These are phyloP conservation scores for Reticulitermes lucifugus DNA, from an alignment of 2,888 invertebrate genomes.

Conservation along the genomic window DNA sequence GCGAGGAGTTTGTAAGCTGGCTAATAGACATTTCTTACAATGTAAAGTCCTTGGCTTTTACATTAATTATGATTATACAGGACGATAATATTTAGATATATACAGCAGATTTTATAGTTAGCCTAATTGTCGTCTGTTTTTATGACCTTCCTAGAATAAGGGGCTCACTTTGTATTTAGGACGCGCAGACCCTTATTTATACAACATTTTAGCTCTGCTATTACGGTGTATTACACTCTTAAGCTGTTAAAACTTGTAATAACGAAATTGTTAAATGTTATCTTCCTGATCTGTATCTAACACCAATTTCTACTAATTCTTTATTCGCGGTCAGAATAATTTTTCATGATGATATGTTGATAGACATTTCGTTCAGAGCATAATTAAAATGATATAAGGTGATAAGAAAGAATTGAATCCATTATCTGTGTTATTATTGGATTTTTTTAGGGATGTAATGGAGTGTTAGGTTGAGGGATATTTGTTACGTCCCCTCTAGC, in stretches of 20 bases:
- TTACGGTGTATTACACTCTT: background rate
- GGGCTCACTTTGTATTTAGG: background rate
- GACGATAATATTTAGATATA: too few species aligned
- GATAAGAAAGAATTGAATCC: background rate
- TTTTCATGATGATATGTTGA: background rate
- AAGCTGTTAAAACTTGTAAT: background rate
- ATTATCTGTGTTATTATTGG: constrained; percentile 14
- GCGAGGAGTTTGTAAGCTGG: too few species aligned
- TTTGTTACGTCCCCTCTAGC: background rate
- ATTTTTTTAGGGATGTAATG: background rate
- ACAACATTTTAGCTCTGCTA: background rate
- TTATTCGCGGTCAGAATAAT: background rate
- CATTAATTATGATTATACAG: too few species aligned
- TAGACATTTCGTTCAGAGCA: background rate
- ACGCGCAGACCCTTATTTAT: background rate
- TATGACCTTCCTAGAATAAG: background rate
- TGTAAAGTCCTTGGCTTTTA: too few species aligned
- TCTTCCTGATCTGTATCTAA: background rate
- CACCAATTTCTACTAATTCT: background rate
- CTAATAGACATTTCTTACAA: too few species aligned
- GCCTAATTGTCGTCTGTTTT: too few species aligned
- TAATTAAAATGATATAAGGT: background rate
- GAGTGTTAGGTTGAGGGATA: background rate
- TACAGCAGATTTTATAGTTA: too few species aligned
- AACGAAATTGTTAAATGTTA: background rate